phyloP scores from a whole-genome alignment of 2,113 vertebrate species.

The Osmerus eperlanus region DNA sequence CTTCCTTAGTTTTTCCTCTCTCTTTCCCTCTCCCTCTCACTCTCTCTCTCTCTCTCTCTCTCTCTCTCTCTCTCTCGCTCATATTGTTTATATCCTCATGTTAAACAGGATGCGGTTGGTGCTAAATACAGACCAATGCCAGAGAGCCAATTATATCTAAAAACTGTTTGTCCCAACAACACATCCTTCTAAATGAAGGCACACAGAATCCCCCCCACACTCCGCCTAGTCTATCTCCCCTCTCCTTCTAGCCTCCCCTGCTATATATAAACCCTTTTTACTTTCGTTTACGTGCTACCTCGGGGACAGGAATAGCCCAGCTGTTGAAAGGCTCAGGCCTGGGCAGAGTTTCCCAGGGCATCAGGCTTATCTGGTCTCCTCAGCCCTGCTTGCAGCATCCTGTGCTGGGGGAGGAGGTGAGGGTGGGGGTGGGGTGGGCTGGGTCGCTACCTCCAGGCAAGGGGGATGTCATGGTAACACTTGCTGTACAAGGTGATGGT shows the following conservation, averaged over 20 bases:
- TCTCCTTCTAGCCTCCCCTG: constrained; percentile 4
- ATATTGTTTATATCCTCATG: constrained; percentile 53
- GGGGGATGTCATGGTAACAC: constrained; percentile 65
- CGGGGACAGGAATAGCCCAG: constrained; percentile 68
- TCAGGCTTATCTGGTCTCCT: constrained; percentile 73
- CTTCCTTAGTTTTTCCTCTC: neutral
- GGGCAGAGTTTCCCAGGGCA: constrained; percentile 78
- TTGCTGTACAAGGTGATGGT: constrained; percentile 67
- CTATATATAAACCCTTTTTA: constrained; percentile 69
- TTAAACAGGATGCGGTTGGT: constrained; percentile 68
- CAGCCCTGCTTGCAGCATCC: constrained; percentile 71
- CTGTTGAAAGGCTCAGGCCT: constrained; percentile 67
- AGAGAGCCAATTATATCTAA: constrained; percentile 68
- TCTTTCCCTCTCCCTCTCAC: neutral
- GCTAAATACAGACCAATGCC: constrained; percentile 68
- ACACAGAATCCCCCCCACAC: constrained; percentile 31
- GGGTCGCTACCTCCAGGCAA: constrained; percentile 70
- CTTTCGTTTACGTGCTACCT: constrained; percentile 70
- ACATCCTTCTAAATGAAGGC: constrained; percentile 61
- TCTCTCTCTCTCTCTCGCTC: neutral
- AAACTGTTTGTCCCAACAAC: constrained; percentile 66
- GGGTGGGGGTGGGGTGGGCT: constrained; percentile 23
- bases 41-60: no score
- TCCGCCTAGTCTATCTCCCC: constrained; percentile 43
- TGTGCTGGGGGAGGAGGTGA: constrained; percentile 62